Evolutionary conservation across 2,797 vertebrate species (phyloP), one percentile per base, ranked within the genome.

Genomic region (Etheostoma perlongum): DNA sequence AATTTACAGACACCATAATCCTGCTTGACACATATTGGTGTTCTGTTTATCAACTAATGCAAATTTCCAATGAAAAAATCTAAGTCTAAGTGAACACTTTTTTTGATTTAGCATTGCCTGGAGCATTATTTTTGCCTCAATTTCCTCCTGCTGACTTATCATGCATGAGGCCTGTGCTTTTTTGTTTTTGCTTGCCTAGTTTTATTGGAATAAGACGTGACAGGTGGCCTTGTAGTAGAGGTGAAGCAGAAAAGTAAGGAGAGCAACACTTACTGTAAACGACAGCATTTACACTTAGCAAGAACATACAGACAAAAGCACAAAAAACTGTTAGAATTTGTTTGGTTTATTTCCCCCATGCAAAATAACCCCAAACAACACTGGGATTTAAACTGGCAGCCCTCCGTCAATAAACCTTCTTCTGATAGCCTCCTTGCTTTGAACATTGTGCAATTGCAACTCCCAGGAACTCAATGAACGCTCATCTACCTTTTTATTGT

Each of bases 401-500:
- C 6, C 33, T 62, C n/a, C 0, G 36, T 40, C 67, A 30, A 36
- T 79, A 71, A 84, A 78, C 18, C 51, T 12, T 2, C 47, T 47
- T 71, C 40, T 52, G 70, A 74, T 48, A 65, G 71, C 62, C 3
- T 12, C 14, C 2, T 2, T 18, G 59, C 66, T 70, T 47, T 57
- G 16, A 67, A 74, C 65, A 61, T 60, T 42, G 19, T 53, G 46
- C 58, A 46, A 83, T 66, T 68, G 67, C 66, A 68, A 78, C 79
- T 77, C 74, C 58, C 75, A 18, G 60, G 49, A 72, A 84, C 66
- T 42, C 69, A 47, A 72, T 21, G 70, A 81, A 66, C 2, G 13
- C 71, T 83, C 25, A 44, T 71, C 78, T 64, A 53, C 66, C 67
- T 88, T 89, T 65, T 85, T 79, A 85, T 85, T 89, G 77, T 86